Evolutionary conservation across 2,113 vertebrate genomes (phyloP).

Genomic region (Aegithalos caudatus): DNA sequence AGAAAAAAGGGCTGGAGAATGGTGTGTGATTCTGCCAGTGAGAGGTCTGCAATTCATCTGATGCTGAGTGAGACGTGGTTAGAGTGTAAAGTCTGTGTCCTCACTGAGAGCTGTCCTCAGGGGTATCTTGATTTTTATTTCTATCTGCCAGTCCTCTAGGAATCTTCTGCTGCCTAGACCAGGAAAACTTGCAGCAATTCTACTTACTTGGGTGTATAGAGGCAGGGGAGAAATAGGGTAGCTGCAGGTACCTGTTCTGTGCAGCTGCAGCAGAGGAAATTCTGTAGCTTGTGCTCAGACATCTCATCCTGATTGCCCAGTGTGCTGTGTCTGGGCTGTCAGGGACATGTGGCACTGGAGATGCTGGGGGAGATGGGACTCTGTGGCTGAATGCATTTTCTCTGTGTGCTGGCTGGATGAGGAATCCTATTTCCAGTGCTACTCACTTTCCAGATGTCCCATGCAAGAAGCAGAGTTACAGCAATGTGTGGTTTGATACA

Average conservation of each 20-base stretch:
- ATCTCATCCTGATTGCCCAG: not conserved
- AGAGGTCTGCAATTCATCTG: not conserved
- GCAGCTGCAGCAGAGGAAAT: not conserved
- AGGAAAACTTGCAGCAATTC: not conserved
- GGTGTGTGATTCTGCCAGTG: not conserved
- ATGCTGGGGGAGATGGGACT: not conserved
- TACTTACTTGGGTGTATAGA: not conserved
- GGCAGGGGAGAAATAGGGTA: not conserved
- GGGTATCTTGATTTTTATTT: not conserved
- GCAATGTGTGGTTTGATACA: not conserved
- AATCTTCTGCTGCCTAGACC: not conserved
- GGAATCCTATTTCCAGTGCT: not conserved
- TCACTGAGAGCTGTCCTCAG: not conserved
- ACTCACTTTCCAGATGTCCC: not conserved
- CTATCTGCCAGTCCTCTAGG: not conserved
- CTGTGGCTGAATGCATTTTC: not conserved
- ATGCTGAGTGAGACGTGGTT: accelerated
- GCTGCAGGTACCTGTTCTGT: not conserved
- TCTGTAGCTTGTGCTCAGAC: not conserved
- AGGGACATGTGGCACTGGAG: not conserved
- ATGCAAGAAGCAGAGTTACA: not conserved
- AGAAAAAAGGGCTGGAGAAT: not conserved
- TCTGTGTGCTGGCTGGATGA: not conserved
- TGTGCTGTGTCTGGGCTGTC: not conserved
- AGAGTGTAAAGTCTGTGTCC: not conserved